Conservation (phyloP, 2,888 invertebrate species). For the Agelastica alni region DNA sequence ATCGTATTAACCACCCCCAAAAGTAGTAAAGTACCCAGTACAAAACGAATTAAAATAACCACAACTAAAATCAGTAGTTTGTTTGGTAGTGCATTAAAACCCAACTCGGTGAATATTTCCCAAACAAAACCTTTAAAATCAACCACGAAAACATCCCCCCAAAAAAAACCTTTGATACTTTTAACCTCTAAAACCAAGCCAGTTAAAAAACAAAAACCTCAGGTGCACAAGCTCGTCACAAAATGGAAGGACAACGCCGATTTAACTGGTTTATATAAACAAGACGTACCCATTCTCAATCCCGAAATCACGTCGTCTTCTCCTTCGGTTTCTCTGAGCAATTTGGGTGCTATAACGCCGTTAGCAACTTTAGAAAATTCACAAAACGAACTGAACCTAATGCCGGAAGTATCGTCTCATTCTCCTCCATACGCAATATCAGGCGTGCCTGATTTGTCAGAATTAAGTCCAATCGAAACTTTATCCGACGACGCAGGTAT, state of each 20-base stretch:
- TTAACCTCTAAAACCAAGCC: not conserved
- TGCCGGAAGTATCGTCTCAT: constrained; percentile 50
- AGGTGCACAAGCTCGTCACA: constrained; percentile 55
- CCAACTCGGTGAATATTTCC: not conserved
- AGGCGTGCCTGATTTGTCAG: constrained; percentile 15
- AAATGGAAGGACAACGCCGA: constrained; percentile 59
- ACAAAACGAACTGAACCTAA: constrained; percentile 18
- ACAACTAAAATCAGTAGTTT: not conserved
- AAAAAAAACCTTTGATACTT: not conserved
- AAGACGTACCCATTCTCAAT: constrained; percentile 46
- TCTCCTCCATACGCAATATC: constrained; percentile 46
- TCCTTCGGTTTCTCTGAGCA: constrained; percentile 42
- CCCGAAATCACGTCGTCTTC: constrained; percentile 50
- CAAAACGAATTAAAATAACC: not conserved
- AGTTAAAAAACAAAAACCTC: constrained; percentile 43
- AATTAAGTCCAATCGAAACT: constrained; percentile 18
- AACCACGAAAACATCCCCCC: constrained; percentile 4
- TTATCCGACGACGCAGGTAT: constrained; percentile 7
- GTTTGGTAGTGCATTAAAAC: not conserved
- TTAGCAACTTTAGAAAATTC: constrained; percentile 1
- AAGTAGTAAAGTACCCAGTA: not conserved
- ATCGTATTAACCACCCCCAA: not conserved
- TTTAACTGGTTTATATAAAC: constrained; percentile 57
- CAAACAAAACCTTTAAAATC: not conserved
- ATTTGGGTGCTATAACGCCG: constrained; percentile 21